Percentiles rank a stretch among this genome's conserved stretches.
phyloP scores from a whole-genome alignment of 2,113 vertebrate species.

The western clawed frog (Xenopus tropicalis) region DNA sequence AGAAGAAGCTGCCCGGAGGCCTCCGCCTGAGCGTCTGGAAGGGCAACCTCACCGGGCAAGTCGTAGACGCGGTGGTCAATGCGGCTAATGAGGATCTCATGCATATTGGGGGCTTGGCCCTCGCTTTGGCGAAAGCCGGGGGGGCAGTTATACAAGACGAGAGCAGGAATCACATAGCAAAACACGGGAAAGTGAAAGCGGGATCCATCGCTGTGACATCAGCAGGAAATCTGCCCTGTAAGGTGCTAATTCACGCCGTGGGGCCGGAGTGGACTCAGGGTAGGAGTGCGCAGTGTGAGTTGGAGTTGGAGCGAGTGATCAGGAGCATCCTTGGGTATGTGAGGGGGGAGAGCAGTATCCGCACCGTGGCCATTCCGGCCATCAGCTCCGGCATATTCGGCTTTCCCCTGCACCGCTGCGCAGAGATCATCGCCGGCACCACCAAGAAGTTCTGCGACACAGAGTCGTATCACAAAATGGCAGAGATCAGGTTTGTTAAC shows the following conservation, averaged over 20 bases:
- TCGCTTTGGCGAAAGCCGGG: constrained; percentile 65
- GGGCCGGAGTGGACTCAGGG: constrained; percentile 50
- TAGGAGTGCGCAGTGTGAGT: fast-evolving
- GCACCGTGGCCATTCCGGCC: constrained; percentile 83
- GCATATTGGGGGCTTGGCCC: constrained; percentile 72
- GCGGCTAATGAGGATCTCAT: constrained; percentile 70
- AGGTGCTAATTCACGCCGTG: constrained; percentile 76
- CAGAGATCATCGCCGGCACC: constrained; percentile 62
- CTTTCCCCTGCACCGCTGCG: constrained; percentile 73
- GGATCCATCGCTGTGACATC: constrained; percentile 54
- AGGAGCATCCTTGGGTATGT: constrained; percentile 49
- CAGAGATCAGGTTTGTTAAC: constrained; percentile 78
- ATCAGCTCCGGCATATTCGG: constrained; percentile 81
- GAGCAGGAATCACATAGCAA: constrained; percentile 30
- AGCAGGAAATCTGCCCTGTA: constrained; percentile 68
- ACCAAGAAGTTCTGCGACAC: constrained; percentile 45
- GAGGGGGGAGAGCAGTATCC: fast-evolving
- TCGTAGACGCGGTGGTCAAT: constrained; percentile 76
- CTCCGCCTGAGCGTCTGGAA: constrained; percentile 74
- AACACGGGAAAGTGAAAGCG: fast-evolving
- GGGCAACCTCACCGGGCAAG: constrained; percentile 72
- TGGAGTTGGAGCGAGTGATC: constrained; percentile 47
- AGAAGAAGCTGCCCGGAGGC: constrained; percentile 27
- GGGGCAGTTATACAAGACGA: constrained; percentile 64
- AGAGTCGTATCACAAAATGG: background rate